Evolutionary conservation across 2,797 vertebrate species (phyloP), one percentile per base, ranked within the genome.

Genomic region (Galaxias olidus): DNA sequence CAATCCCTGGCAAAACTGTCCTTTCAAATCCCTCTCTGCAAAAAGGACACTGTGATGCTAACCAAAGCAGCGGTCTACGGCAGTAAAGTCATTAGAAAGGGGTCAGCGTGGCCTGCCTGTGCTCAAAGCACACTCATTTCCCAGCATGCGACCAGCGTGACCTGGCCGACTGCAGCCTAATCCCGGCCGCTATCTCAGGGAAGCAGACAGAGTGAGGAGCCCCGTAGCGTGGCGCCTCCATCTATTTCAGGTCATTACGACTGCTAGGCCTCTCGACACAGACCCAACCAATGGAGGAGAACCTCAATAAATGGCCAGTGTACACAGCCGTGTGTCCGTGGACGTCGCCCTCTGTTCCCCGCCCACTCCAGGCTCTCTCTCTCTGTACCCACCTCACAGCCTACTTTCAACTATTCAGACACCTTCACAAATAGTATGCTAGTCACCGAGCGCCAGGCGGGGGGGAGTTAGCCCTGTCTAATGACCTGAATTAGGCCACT

Each of bases 281-380:
- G 85, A 80, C 65, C 74, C 79, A 86, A 50, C 75, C 83, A 77
- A 85, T 81, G 84, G 80, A 89, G 83, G 77, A 81, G 78, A 90
- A 86, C 84, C 77, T 80, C 81, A 79, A 82, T 87, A 86, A 88
- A 89, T 83, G 88, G 85, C 87, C 78, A 75, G 76, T 62, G 79
- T 73, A 65, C 73, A 80, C 78, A 75, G 82, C 78, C 77, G 77
- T 47, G 58, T 13, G 41, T 46, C 61, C 41, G 46, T 71, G 78
- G 63, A 71, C 75, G 64, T 79, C 77, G 79, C 84, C 75, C 83
- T 9, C 40, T 45, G 46, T 57, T 50, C 46, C 46, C 3, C 30
- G 17, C 6, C 9, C 18, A 64, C 17, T 19, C 30, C 30, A 6
- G 41, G 41, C 30, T 9, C 7, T 49, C 47, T 12, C 40, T 4